Evolutionary conservation across 1,140 invertebrate species (phyloP).

Genomic region (Drosophila nannoptera): DNA sequence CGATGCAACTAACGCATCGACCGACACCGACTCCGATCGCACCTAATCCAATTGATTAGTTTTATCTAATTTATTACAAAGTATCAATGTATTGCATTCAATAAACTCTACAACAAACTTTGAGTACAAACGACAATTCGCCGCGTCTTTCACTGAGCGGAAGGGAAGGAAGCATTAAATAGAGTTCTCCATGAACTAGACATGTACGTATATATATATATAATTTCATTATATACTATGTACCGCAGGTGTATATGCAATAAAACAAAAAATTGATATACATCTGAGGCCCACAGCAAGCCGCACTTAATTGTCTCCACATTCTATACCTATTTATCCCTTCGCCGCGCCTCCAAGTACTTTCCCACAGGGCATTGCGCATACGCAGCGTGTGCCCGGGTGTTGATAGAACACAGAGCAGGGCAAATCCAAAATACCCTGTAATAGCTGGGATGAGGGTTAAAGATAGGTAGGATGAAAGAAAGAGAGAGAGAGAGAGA

Average conservation of each 20-base stretch:
- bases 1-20: not conserved
- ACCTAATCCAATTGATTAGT: not conserved
- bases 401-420: no score
- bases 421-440: no score
- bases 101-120: not conserved
- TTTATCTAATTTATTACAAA: no score
- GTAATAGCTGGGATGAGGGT: no score
- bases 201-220: no score
- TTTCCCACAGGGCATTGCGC: constrained; percentile 2
- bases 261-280: no score
- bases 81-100: not conserved
- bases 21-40: not conserved
- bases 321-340: not conserved
- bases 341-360: not conserved
- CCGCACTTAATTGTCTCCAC: not conserved
- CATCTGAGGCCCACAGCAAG: not conserved
- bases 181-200: no score
- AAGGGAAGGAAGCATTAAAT: not conserved
- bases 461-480: no score
- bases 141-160: not conserved
- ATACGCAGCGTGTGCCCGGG: not conserved
- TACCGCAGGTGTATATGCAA: no score
- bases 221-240: no score
- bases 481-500: no score
- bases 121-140: not conserved